These are phyloP conservation scores for Heliconius erato DNA, from an alignment of 2,888 invertebrate genomes.

Conservation along the genomic window DNA sequence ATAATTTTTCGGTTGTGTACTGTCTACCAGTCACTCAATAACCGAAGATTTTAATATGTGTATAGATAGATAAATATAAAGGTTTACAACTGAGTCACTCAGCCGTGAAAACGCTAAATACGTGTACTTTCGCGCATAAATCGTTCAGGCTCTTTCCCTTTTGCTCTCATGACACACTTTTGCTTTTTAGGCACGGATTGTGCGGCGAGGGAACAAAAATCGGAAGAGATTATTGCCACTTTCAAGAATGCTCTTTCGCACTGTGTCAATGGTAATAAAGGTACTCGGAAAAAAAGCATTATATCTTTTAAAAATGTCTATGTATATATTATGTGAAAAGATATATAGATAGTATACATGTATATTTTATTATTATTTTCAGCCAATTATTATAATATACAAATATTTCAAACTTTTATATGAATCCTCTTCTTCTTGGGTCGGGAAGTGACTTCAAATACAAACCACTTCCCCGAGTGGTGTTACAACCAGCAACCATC, in stretches of 20 bases:
- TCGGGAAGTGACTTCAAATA: too few species aligned
- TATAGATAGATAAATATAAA: neutral
- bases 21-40: too few species aligned
- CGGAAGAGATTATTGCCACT: conserved; percentile 61
- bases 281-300: neutral
- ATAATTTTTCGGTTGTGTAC: too few species aligned
- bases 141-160: conserved; percentile 57
- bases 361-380: neutral
- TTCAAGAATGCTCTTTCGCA: conserved; percentile 51
- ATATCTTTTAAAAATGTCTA: neutral
- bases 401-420: too few species aligned
- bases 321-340: neutral
- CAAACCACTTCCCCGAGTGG: too few species aligned
- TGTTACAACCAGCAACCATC: too few species aligned
- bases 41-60: neutral
- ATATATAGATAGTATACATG: neutral
- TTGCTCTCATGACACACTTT: conserved; percentile 58
- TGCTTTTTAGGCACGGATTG: conserved; percentile 68
- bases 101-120: conserved; percentile 50
- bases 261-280: conserved; percentile 38
- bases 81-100: neutral
- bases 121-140: conserved; percentile 63
- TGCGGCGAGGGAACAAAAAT: conserved; percentile 59
- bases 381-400: too few species aligned
- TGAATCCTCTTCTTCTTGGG: too few species aligned